Conservation (phyloP, 2,888 invertebrate species). For the Caenorhabditis sp. region DNA sequence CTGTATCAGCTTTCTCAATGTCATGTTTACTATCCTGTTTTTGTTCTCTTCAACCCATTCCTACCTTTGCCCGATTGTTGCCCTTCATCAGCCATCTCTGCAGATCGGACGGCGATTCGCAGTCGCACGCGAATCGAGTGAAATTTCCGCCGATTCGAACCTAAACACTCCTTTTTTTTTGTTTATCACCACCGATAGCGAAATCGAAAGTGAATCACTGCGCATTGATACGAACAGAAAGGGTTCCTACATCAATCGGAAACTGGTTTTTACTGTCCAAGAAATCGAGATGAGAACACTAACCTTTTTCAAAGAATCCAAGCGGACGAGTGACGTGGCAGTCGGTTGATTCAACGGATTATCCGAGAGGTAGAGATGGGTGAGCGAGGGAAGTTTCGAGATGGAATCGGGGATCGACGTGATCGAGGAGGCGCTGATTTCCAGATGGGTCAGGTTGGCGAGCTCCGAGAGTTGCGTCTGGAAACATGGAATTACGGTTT, state of each 20-base stretch:
- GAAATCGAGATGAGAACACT: neutral
- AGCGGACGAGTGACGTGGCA: slow-evolving; percentile 10
- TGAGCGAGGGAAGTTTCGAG: slow-evolving; percentile 21
- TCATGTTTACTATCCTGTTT: too few species aligned
- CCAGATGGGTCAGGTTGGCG: slow-evolving; percentile 46
- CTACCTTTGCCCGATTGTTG: slow-evolving; percentile 61
- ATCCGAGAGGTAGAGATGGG: slow-evolving; percentile 38
- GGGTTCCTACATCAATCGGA: too few species aligned
- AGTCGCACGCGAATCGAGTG: slow-evolving; percentile 60
- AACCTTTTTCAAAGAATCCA: slow-evolving; percentile 48
- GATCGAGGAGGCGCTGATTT: slow-evolving; percentile 37
- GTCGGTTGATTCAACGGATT: slow-evolving; percentile 44
- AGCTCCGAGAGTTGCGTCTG: slow-evolving; percentile 36
- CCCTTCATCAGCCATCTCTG: slow-evolving; percentile 62
- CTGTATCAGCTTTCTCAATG: too few species aligned
- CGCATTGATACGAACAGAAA: too few species aligned
- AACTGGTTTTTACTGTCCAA: neutral
- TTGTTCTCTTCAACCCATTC: too few species aligned
- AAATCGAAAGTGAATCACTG: too few species aligned
- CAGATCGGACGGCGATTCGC: slow-evolving; percentile 62
- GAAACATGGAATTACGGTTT: too few species aligned
- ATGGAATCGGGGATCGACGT: slow-evolving; percentile 31
- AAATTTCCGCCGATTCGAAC: slow-evolving; percentile 61
- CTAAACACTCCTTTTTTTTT: slow-evolving; percentile 28
- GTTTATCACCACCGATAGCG: neutral